Conservation (phyloP, 2,797 vertebrate species). For the Salmo trutta region DNA sequence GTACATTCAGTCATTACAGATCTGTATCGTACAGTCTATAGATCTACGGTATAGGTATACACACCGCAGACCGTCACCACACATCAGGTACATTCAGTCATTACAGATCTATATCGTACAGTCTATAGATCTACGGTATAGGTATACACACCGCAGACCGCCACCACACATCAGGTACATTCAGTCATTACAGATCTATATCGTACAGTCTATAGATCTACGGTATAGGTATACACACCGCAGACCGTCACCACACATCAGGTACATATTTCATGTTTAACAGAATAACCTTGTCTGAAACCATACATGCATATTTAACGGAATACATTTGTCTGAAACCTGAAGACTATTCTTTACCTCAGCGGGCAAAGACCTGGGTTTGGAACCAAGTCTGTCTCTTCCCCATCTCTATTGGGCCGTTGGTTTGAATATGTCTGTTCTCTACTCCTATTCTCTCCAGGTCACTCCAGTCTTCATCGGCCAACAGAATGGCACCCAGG, state of each 20-base stretch:
- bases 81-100: background rate
- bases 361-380: background rate
- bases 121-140: background rate
- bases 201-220: background rate
- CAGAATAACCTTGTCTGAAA: background rate
- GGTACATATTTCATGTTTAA: slow-evolving; percentile 48
- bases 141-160: slow-evolving; percentile 21
- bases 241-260: slow-evolving; percentile 32
- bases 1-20: too few species aligned
- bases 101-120: background rate
- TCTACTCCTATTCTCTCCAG: slow-evolving; percentile 42
- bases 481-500: slow-evolving; percentile 69
- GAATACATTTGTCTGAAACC: background rate
- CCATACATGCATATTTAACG: background rate
- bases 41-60: too few species aligned
- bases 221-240: background rate
- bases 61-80: background rate
- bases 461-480: slow-evolving; percentile 72
- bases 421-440: background rate
- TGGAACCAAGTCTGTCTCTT: background rate
- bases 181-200: background rate
- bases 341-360: background rate
- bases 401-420: background rate
- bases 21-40: too few species aligned
- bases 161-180: slow-evolving; percentile 69